A percentile compares a stretch with the other conserved stretches of the same genome.
Conservation (phyloP, 2,888 invertebrate genomes). For the Hyles lineata region DNA sequence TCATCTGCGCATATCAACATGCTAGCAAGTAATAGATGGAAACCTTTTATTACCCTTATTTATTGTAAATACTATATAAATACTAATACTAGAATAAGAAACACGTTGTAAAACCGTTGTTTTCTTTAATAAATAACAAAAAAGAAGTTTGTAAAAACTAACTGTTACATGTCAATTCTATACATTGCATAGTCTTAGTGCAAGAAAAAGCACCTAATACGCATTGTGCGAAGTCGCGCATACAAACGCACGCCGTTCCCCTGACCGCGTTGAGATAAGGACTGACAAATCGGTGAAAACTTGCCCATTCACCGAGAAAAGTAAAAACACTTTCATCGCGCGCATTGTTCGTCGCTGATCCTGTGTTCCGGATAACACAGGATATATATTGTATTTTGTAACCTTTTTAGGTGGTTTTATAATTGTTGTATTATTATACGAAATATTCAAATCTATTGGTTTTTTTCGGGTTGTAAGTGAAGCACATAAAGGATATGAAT, state of each 20-base stretch:
- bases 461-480: no score
- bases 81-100: no score
- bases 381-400: background rate
- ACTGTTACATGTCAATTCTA: constrained; percentile 3
- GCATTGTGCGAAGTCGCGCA: constrained; percentile 43
- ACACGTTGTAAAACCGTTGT: no score
- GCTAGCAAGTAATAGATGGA: no score
- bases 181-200: background rate
- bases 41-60: no score
- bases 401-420: background rate
- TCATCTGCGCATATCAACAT: no score
- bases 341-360: constrained; percentile 32
- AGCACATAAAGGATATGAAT: no score
- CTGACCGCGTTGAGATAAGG: constrained; percentile 75
- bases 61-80: no score
- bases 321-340: constrained; percentile 74
- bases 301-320: constrained; percentile 62
- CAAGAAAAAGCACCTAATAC: constrained; percentile 38
- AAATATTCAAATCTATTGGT: no score
- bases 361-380: constrained; percentile 10
- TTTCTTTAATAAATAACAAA: no score
- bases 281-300: constrained; percentile 72
- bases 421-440: no score
- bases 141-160: background rate
- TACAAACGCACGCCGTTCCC: constrained; percentile 59